These are phyloP conservation scores for Neosilurus hyrtlii DNA, from an alignment of 2,797 vertebrate species.

Conservation along the genomic window DNA sequence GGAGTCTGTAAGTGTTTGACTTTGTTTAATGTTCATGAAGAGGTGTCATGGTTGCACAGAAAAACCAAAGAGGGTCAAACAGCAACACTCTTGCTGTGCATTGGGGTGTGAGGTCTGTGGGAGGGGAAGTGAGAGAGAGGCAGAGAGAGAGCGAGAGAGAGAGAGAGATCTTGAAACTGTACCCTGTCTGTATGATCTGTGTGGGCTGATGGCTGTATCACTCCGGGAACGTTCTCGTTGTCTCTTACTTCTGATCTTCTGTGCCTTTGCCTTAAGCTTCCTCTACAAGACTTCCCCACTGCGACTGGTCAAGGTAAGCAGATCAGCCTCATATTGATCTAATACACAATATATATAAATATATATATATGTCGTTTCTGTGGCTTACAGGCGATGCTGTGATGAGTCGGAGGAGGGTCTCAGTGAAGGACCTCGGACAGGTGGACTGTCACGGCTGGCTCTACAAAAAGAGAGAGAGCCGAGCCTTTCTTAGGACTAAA, in stretches of 20 bases:
- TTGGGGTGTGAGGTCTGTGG: neutral
- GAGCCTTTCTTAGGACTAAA: slow-evolving; percentile 80
- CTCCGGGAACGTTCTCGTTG: neutral
- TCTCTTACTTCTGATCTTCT: slow-evolving; percentile 13
- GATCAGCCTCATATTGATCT: neutral
- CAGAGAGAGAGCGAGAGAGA: neutral
- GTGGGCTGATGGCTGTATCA: slow-evolving; percentile 40
- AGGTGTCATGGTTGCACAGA: slow-evolving; percentile 5
- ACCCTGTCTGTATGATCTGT: slow-evolving; percentile 33
- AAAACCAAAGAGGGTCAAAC: neutral
- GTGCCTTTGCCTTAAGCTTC: slow-evolving; percentile 33
- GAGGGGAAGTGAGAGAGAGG: slow-evolving; percentile 30
- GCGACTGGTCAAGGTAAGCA: slow-evolving; percentile 38
- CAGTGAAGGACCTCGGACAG: slow-evolving; percentile 82
- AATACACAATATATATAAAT: too few species aligned
- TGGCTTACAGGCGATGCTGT: slow-evolving; percentile 63
- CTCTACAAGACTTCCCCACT: slow-evolving; percentile 39
- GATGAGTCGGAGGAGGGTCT: slow-evolving; percentile 84
- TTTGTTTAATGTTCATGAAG: neutral
- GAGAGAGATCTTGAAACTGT: slow-evolving; percentile 23
- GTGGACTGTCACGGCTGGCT: slow-evolving; percentile 86
- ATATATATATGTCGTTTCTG: neutral
- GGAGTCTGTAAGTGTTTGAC: slow-evolving; percentile 14
- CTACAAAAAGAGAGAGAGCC: slow-evolving; percentile 81
- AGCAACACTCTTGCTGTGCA: neutral